Conservation (phyloP, 1,140 invertebrate genomes). For the Drosophila parvula region DNA sequence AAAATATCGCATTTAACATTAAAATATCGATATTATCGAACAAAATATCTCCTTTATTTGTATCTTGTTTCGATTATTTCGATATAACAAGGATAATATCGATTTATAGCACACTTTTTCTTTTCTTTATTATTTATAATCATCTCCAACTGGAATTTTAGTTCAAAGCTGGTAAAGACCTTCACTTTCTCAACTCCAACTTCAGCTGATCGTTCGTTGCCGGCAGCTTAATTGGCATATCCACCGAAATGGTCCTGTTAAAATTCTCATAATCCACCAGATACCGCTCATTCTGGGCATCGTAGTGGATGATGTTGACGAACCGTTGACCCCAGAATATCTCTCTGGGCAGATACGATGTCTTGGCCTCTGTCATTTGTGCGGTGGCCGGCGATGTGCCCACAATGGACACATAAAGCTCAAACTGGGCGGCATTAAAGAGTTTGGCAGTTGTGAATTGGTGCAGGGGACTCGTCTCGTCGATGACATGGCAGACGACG, state of each 20-base stretch:
- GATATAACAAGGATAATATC: too few species aligned
- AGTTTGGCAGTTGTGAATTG: slow-evolving; percentile 85
- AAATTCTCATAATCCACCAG: slow-evolving; percentile 97
- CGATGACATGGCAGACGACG: slow-evolving; percentile 87
- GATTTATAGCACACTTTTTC: too few species aligned
- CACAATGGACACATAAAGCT: slow-evolving; percentile 93
- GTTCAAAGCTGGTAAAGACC: neutral
- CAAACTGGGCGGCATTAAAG: slow-evolving; percentile 88
- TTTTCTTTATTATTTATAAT: neutral
- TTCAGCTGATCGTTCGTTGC: slow-evolving; percentile 41
- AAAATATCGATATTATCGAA: too few species aligned
- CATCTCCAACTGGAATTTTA: neutral
- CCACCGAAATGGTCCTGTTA: slow-evolving; percentile 89
- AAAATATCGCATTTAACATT: too few species aligned
- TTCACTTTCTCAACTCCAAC: slow-evolving; percentile 45
- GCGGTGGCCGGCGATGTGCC: slow-evolving; percentile 92
- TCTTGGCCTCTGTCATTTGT: slow-evolving; percentile 89
- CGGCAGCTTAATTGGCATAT: slow-evolving; percentile 48
- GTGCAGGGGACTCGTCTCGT: slow-evolving; percentile 86
- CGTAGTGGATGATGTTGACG: slow-evolving; percentile 90
- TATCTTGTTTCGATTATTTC: too few species aligned
- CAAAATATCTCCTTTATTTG: too few species aligned
- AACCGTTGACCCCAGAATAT: slow-evolving; percentile 95
- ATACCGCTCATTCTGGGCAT: slow-evolving; percentile 94
- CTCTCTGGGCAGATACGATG: slow-evolving; percentile 92